These are phyloP conservation scores for Tinea semifulvella DNA, from an alignment of 2,888 invertebrate species.

Conservation along the genomic window DNA sequence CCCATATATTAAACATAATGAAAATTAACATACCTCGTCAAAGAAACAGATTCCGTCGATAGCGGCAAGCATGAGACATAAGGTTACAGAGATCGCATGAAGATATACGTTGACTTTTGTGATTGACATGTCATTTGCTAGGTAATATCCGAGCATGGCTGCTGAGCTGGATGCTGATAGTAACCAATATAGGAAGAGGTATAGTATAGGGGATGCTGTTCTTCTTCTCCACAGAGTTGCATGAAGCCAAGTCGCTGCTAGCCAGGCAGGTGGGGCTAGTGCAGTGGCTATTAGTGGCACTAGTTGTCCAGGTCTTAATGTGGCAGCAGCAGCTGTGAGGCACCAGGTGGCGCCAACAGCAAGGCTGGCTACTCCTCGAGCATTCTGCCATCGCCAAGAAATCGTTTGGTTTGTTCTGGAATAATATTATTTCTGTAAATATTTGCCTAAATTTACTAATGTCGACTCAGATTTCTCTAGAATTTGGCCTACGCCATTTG, in stretches of 20 bases:
- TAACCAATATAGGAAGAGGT: slow-evolving; percentile 55
- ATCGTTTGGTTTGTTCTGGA: too few relatives aligned
- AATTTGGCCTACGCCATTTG: too few relatives aligned
- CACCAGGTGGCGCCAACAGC: slow-evolving; percentile 39
- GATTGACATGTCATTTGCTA: slow-evolving; percentile 24
- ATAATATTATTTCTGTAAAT: too few relatives aligned
- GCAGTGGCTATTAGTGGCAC: slow-evolving; percentile 39
- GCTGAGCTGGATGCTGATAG: slow-evolving; percentile 39
- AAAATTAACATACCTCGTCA: slow-evolving; percentile 41
- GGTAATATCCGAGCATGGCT: slow-evolving; percentile 35
- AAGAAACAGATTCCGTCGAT: slow-evolving; percentile 55
- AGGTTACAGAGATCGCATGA: slow-evolving; percentile 33
- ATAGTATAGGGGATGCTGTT: slow-evolving; percentile 48
- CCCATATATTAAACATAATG: not conserved
- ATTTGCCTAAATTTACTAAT: too few relatives aligned
- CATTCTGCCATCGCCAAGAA: slow-evolving; percentile 42
- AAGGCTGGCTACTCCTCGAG: slow-evolving; percentile 43
- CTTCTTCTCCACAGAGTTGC: slow-evolving; percentile 46
- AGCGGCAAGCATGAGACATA: slow-evolving; percentile 36
- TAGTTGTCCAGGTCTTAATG: slow-evolving; percentile 35
- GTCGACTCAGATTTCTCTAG: too few relatives aligned
- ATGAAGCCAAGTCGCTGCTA: slow-evolving; percentile 50
- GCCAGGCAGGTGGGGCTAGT: slow-evolving; percentile 46
- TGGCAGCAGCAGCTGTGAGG: slow-evolving; percentile 38
- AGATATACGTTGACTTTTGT: slow-evolving; percentile 39